These are phyloP conservation scores for Chloebia gouldiae DNA, from an alignment of 2,113 vertebrate species.

Conservation along the genomic window DNA sequence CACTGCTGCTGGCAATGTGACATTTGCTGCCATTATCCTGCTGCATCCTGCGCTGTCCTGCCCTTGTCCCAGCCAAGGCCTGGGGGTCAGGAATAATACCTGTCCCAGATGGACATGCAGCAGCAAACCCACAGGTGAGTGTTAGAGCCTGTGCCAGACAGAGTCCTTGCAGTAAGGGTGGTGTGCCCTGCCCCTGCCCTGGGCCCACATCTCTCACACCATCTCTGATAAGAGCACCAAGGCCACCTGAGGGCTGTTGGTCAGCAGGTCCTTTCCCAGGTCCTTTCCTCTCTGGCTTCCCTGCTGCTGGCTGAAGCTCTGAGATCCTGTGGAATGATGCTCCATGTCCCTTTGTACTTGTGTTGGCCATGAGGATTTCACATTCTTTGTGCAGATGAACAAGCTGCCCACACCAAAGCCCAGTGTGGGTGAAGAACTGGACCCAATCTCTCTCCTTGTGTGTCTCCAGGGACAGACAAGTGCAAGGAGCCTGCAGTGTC, in stretches of 20 bases:
- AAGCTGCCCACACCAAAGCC: background rate
- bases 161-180: background rate
- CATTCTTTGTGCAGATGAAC: background rate
- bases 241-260: background rate
- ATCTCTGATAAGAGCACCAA: background rate
- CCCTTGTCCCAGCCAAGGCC: accelerated
- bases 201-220: background rate
- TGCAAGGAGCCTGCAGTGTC: background rate
- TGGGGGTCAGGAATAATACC: background rate
- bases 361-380: background rate
- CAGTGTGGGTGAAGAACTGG: background rate
- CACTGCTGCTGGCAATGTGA: background rate
- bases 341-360: background rate
- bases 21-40: background rate
- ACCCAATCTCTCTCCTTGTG: background rate
- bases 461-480: background rate
- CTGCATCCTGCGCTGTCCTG: accelerated
- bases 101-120: background rate
- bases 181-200: background rate
- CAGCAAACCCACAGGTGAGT: background rate
- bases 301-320: background rate
- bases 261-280: background rate
- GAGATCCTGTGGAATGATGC: background rate
- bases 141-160: background rate
- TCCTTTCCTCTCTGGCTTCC: background rate